Evolutionary conservation across 2,797 vertebrate species (phyloP).

Genomic region (Anabas testudineus): DNA sequence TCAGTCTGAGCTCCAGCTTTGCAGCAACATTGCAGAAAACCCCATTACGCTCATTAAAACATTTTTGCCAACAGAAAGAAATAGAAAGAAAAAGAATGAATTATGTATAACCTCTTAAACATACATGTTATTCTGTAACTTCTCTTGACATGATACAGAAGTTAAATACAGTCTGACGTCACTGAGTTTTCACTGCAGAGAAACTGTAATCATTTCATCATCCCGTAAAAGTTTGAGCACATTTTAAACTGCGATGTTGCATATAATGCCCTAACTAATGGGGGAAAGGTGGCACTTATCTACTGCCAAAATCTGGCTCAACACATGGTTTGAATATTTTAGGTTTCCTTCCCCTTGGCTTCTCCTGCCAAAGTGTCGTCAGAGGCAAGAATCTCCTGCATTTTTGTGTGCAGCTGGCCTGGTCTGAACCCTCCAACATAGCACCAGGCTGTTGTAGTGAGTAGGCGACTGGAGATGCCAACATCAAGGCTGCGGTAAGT

Average conservation of each 20-base stretch:
- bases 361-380: conserved; percentile 25
- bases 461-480: conserved; percentile 55
- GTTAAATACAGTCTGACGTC: neutral
- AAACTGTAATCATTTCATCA: conserved; percentile 38
- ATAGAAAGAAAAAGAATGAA: conserved; percentile 11
- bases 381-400: conserved; percentile 39
- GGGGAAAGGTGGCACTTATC: conserved; percentile 21
- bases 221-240: conserved; percentile 9
- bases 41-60: too few relatives aligned
- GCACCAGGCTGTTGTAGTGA: conserved; percentile 49
- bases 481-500: conserved; percentile 48
- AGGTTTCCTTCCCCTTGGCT: conserved; percentile 12
- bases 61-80: too few relatives aligned
- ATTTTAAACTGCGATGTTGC: conserved; percentile 2
- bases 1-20: too few relatives aligned
- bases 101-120: conserved; percentile 1
- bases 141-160: neutral
- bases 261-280: neutral
- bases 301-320: conserved; percentile 9
- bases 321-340: conserved; percentile 48
- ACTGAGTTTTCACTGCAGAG: conserved; percentile 1
- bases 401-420: conserved; percentile 46
- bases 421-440: conserved; percentile 50
- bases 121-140: neutral
- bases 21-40: too few relatives aligned